Evolutionary conservation across 2,797 vertebrate genomes (phyloP).

Genomic region (Cyprinodon diabolis): DNA sequence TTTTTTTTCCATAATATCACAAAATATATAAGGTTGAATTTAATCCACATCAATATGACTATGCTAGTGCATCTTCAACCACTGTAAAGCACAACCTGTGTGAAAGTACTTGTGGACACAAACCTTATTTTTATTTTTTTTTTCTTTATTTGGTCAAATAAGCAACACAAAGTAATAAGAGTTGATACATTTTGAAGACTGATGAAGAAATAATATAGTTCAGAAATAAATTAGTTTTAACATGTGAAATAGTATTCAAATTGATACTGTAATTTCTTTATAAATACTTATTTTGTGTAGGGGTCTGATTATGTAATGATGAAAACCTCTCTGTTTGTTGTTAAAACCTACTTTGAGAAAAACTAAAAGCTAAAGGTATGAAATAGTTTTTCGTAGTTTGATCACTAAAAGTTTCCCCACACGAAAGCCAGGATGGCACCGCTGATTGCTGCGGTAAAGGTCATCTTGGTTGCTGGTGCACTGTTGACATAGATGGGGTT

Average conservation of each 20-base stretch:
- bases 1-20: too few species aligned
- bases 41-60: too few species aligned
- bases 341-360: neutral
- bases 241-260: neutral
- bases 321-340: neutral
- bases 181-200: constrained; percentile 30
- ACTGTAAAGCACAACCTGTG: too few species aligned
- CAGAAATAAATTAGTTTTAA: neutral
- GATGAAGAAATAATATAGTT: neutral
- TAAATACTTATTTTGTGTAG: neutral
- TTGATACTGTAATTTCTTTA: neutral
- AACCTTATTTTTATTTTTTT: neutral
- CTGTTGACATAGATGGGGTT: constrained; percentile 32
- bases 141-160: neutral
- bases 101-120: neutral
- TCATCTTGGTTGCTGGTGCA: neutral
- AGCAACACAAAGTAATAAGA: neutral
- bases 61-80: neutral
- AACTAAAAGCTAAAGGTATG: too few species aligned
- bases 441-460: neutral
- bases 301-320: neutral
- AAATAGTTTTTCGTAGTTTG: neutral
- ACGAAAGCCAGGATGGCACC: neutral
- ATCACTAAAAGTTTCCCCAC: neutral
- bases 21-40: too few species aligned